These are phyloP conservation scores for Cichlasoma orientale DNA, from an alignment of 2,797 vertebrate species.

Conservation along the genomic window DNA sequence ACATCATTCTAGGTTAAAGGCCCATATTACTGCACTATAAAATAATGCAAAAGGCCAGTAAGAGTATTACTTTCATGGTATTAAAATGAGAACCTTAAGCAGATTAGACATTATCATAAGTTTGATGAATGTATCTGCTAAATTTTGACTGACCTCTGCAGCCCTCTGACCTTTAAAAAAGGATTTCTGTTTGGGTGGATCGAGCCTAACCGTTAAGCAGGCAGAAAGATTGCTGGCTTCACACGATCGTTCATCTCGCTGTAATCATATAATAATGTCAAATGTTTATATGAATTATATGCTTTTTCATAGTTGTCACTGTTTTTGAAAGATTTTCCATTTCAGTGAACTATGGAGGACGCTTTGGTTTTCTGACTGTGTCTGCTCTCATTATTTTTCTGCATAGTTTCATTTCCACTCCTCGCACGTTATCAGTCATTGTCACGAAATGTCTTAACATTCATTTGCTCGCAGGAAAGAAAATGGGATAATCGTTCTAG, in stretches of 20 bases:
- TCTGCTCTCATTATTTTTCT: not conserved
- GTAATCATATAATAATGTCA: constrained; percentile 32
- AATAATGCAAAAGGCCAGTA: not conserved
- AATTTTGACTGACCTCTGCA: constrained; percentile 49
- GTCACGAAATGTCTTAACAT: not conserved
- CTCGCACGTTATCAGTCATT: not conserved
- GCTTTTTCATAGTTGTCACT: not conserved
- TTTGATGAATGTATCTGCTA: constrained; percentile 49
- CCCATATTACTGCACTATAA: not conserved
- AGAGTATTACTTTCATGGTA: not conserved
- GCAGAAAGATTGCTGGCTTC: constrained; percentile 41
- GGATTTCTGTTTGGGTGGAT: constrained; percentile 46
- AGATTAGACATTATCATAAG: constrained; percentile 19
- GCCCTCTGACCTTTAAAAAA: constrained; percentile 58
- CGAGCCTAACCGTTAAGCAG: constrained; percentile 30
- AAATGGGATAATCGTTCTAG: not conserved
- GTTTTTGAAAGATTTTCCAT: not conserved
- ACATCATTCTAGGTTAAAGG: not conserved
- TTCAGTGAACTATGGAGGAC: not conserved
- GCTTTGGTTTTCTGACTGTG: not conserved
- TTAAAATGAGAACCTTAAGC: not conserved
- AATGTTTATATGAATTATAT: constrained; percentile 17
- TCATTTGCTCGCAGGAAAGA: not conserved
- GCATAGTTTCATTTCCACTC: not conserved
- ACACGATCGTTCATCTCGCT: constrained; percentile 31